Percentiles rank a stretch among this genome's conserved stretches.
phyloP scores from a whole-genome alignment of 2,797 vertebrate genomes.

The Falco concolor region DNA sequence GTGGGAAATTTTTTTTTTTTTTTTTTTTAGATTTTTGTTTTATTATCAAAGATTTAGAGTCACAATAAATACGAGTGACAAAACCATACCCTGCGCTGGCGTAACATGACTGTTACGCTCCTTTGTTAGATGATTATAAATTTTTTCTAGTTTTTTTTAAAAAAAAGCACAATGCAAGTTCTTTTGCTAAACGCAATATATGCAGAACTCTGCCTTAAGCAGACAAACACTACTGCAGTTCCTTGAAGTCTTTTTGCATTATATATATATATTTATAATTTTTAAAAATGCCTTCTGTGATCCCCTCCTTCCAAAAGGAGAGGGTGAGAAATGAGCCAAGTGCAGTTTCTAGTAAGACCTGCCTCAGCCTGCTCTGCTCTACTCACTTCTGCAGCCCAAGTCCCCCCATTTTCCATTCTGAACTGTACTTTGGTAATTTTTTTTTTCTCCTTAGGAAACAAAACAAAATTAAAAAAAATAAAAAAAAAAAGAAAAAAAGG shows the following conservation, averaged over 20 bases:
- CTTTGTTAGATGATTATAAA: not conserved
- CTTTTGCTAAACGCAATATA: not conserved
- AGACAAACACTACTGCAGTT: not conserved
- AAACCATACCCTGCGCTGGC: not conserved
- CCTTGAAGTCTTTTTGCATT: not conserved
- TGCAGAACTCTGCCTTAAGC: not conserved
- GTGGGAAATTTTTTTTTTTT: not conserved
- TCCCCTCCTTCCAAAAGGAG: not conserved
- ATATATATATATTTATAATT: not conserved
- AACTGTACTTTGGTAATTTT: not conserved
- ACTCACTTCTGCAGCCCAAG: not conserved
- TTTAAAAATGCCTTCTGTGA: not conserved
- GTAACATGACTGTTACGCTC: not conserved
- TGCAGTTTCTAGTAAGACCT: not conserved
- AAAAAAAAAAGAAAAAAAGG: no score
- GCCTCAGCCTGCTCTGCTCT: not conserved
- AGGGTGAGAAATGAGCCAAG: not conserved
- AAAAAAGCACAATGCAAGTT: not conserved
- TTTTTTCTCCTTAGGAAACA: not conserved
- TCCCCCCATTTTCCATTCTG: not conserved
- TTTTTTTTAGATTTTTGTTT: not conserved
- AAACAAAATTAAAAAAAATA: no score
- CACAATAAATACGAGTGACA: not conserved
- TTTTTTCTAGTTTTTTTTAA: not conserved
- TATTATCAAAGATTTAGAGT: not conserved